Conservation (phyloP, 92 coral and sea anemone genomes). For the Phenganax subtilis region DNA sequence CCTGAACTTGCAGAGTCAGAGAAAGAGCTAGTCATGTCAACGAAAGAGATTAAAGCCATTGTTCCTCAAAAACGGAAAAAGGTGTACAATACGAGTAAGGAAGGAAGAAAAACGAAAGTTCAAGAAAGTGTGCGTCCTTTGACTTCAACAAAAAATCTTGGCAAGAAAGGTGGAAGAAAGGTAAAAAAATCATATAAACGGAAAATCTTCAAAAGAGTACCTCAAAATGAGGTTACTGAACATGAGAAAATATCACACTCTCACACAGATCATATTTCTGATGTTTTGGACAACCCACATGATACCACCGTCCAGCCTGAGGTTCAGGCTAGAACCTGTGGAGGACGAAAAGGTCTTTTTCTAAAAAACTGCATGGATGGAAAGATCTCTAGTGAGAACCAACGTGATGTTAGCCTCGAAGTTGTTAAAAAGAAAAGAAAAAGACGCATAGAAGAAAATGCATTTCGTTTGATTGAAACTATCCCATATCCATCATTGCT, state of each 20-base stretch:
- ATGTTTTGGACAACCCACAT: too few species aligned
- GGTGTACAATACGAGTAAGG: background rate
- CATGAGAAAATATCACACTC: too few species aligned
- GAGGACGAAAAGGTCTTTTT: background rate
- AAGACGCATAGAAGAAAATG: constrained; percentile 12
- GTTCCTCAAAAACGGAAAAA: background rate
- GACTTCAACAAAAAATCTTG: background rate
- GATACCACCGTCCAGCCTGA: background rate
- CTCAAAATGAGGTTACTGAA: too few species aligned
- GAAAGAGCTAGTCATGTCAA: background rate
- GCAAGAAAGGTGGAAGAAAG: background rate
- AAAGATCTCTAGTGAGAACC: background rate
- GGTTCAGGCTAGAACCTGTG: background rate
- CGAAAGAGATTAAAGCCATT: background rate
- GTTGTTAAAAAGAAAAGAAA: constrained; percentile 4
- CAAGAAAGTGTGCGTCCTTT: constrained; percentile 5
- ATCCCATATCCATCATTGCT: constrained; percentile 24
- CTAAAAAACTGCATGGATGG: background rate
- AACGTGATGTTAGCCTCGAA: background rate
- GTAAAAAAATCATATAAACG: background rate
- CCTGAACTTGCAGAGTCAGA: background rate
- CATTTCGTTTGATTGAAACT: constrained; percentile 34
- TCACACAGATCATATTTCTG: too few species aligned
- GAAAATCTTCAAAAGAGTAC: background rate
- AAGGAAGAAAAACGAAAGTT: background rate